Evolutionary conservation across 2,797 vertebrate species (phyloP), one percentile per base, ranked within the genome.

Genomic region (Pseudopleuronectes americanus): DNA sequence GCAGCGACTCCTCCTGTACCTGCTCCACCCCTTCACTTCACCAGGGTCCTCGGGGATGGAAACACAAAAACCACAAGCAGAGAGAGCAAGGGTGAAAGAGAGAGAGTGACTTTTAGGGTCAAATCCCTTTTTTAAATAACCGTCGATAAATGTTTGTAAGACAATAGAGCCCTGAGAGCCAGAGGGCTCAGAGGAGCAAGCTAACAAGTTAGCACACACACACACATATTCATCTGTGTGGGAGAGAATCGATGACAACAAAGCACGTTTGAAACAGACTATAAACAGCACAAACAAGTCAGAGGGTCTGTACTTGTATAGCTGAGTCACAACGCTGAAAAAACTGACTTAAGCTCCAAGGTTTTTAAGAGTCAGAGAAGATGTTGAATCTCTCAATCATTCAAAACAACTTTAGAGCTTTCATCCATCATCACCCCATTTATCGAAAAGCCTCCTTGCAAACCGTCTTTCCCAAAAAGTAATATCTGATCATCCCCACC

Each of bases 201-300:
- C 53, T 26, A 60, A 68, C 72, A 74, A 28, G 68, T 64, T 53
- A 54, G 16, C 57, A 54, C 48, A 61, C 23, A 12, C 28, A 31
- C 36, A 68, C 58, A 63, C 45, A 64, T 22, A 65, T 5, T 8
- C 49, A 68, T 60, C 41, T 77, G 68, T 63, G 90, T 89, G 76
- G 87, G 89, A 83, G 81, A 60, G 67, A 79, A 88, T 91, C 88
- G 70, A 85, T 91, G 79, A 86, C 82, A 84, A 85, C 74, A 88
- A 90, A 88, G 76, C 76, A 60, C 3, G 56, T 72, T 57, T 57
- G 69, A 72, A 89, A 74, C 74, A 43, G 52, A 76, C 68, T 67
- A 82, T 77, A 79, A 84, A 85, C 84, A 83, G 58, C 56, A 70
- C 59, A 69, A 65, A 74, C 59, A 79, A 83, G 84, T 80, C 86